These are phyloP conservation scores for Myrmecophaga tridactyla DNA, from an alignment of 2,113 vertebrate species.

Conservation along the genomic window DNA sequence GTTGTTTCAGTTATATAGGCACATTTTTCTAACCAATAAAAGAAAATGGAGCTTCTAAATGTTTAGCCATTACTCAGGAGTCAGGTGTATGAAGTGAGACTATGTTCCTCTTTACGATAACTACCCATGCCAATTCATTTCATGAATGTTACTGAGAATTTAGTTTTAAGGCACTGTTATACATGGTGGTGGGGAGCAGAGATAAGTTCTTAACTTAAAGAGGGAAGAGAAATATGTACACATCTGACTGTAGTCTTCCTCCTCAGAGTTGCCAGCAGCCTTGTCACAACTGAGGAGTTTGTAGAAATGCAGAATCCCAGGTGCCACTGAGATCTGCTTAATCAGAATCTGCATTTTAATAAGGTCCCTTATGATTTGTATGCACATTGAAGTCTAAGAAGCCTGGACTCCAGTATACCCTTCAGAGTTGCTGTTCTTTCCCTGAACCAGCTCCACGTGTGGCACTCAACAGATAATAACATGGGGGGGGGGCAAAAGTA, in stretches of 20 bases:
- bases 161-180: neutral
- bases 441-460: neutral
- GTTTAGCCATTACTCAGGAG: slow-evolving; percentile 28
- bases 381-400: neutral
- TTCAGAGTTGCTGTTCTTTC: neutral
- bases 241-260: neutral
- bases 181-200: neutral
- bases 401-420: neutral
- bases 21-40: neutral
- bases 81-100: neutral
- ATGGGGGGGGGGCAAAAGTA: neutral
- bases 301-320: neutral
- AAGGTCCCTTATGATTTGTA: neutral
- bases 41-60: slow-evolving; percentile 8
- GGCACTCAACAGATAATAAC: neutral
- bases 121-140: neutral
- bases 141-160: neutral
- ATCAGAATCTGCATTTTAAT: neutral
- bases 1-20: neutral
- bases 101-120: neutral
- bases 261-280: neutral
- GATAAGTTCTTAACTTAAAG: neutral
- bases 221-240: neutral
- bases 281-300: neutral
- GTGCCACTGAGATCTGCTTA: neutral